Conservation (phyloP, 2,888 invertebrate genomes). For the Caenorhabditis afra region DNA sequence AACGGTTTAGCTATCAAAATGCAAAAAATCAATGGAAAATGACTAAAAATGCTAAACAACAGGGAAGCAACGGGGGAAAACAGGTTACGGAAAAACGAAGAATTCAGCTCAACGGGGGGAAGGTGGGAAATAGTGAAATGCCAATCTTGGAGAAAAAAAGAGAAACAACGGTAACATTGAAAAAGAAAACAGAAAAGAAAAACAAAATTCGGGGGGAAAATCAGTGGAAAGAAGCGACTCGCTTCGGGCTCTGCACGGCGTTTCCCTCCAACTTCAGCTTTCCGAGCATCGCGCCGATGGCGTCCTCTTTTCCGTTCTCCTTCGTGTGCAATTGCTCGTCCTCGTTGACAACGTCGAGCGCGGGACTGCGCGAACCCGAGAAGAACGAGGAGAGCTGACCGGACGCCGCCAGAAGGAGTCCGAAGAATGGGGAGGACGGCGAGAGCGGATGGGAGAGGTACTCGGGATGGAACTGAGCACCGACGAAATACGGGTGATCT, state of each 20-base stretch:
- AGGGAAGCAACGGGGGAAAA: too few relatives aligned
- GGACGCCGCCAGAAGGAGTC: constrained; percentile 91
- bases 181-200: constrained; percentile 9
- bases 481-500: constrained; percentile 93
- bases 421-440: constrained; percentile 93
- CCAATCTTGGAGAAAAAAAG: constrained; percentile 1
- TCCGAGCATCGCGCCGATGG: constrained; percentile 47
- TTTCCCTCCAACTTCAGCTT: constrained; percentile 56
- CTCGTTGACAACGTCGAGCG: constrained; percentile 35
- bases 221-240: constrained; percentile 35
- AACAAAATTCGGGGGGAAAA: constrained; percentile 1
- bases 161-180: constrained; percentile 2
- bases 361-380: constrained; percentile 45
- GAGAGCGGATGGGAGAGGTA: constrained; percentile 86
- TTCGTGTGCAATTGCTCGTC: constrained; percentile 5
- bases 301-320: constrained; percentile 6
- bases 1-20: too few relatives aligned
- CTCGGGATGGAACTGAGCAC: constrained; percentile 98
- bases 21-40: constrained; percentile 11
- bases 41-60: constrained; percentile 21
- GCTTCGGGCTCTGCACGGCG: constrained; percentile 26
- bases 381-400: constrained; percentile 84
- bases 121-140: neutral
- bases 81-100: constrained; percentile 1
- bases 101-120: neutral